These are phyloP conservation scores for Microctonus brassicae DNA, from an alignment of 2,888 invertebrate genomes.

Conservation along the genomic window DNA sequence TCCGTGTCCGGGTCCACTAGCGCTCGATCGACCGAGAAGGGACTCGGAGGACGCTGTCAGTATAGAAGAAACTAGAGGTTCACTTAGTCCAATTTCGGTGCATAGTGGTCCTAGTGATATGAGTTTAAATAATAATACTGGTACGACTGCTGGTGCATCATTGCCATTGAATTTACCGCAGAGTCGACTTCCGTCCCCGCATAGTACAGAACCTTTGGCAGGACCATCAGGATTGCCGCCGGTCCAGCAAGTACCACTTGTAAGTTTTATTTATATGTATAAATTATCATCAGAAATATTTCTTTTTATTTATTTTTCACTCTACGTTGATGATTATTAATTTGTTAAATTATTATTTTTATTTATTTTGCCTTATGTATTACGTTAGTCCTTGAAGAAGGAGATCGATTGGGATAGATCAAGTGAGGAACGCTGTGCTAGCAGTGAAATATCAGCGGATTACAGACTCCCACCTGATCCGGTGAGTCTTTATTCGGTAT, in stretches of 20 bases:
- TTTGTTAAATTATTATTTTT: not conserved
- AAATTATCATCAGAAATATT: not conserved
- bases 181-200: slow-evolving; percentile 75
- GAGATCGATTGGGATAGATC: slow-evolving; percentile 88
- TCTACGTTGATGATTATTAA: not conserved
- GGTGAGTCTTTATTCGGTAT: slow-evolving; percentile 73
- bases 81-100: slow-evolving; percentile 67
- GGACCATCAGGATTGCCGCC: slow-evolving; percentile 89
- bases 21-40: slow-evolving; percentile 64
- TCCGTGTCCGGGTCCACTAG: slow-evolving; percentile 68
- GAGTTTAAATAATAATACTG: slow-evolving; percentile 71
- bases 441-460: slow-evolving; percentile 82
- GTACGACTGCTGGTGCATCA: slow-evolving; percentile 69
- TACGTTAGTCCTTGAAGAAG: slow-evolving; percentile 87
- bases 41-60: slow-evolving; percentile 65
- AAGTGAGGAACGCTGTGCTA: slow-evolving; percentile 81
- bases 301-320: not conserved
- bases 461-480: slow-evolving; percentile 87
- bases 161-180: slow-evolving; percentile 61
- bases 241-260: slow-evolving; percentile 90
- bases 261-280: slow-evolving; percentile 71
- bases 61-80: slow-evolving; percentile 64
- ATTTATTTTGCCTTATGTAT: slow-evolving; percentile 36
- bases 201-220: slow-evolving; percentile 79
- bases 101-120: slow-evolving; percentile 74